These are phyloP conservation scores for Druceiella hillmani DNA, from an alignment of 2,888 invertebrate genomes.

Conservation along the genomic window DNA sequence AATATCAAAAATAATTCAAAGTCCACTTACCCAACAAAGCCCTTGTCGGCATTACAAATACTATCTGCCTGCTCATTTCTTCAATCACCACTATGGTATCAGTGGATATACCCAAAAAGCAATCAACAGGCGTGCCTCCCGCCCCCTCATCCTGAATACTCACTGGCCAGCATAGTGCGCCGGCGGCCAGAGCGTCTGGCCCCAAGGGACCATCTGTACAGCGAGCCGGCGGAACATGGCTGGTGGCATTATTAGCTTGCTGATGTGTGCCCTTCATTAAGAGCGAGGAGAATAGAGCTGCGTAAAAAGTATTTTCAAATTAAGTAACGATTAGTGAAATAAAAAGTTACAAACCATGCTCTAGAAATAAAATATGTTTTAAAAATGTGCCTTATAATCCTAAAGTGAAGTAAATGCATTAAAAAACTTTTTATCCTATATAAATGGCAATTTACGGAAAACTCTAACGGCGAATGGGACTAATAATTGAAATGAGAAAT, in stretches of 20 bases:
- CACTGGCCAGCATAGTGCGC: conserved; percentile 81
- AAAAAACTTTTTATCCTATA: too few relatives aligned
- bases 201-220: conserved; percentile 66
- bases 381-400: too few relatives aligned
- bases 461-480: too few relatives aligned
- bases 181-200: conserved; percentile 69
- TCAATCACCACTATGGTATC: conserved; percentile 87
- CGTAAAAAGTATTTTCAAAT: conserved; percentile 32
- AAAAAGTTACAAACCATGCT: too few relatives aligned
- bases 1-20: too few relatives aligned
- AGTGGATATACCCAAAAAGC: conserved; percentile 79
- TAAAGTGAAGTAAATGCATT: too few relatives aligned
- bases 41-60: conserved; percentile 80
- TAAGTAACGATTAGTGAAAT: conserved; percentile 8
- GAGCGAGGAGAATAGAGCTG: conserved; percentile 65
- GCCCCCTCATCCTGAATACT: conserved; percentile 53
- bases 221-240: conserved; percentile 61
- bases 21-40: conserved; percentile 64
- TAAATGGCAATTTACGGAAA: too few relatives aligned
- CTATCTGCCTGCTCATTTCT: conserved; percentile 71
- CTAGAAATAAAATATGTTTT: too few relatives aligned
- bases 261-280: conserved; percentile 49
- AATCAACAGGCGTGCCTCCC: conserved; percentile 57
- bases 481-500: too few relatives aligned
- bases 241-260: conserved; percentile 75